Conservation (phyloP, 64 coral and sea anemone species). For the Montipora cactus region DNA sequence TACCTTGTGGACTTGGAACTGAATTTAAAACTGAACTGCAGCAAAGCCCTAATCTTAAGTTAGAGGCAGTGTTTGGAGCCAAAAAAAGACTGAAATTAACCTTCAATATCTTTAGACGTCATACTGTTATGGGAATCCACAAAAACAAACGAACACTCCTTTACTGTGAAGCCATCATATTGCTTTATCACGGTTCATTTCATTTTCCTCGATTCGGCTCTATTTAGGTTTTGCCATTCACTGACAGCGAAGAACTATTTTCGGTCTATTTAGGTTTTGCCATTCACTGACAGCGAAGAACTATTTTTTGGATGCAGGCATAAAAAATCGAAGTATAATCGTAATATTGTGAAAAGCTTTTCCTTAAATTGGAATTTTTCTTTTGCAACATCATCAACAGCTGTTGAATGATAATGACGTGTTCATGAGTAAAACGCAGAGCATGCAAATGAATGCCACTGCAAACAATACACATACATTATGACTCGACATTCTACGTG, state of each 20-base stretch:
- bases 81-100: not conserved
- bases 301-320: not conserved
- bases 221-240: too few relatives aligned
- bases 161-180: not conserved
- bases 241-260: not conserved
- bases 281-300: not conserved
- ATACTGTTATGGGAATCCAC: not conserved
- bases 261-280: not conserved
- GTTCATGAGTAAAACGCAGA: not conserved
- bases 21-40: not conserved
- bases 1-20: not conserved
- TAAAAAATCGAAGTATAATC: not conserved
- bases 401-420: not conserved
- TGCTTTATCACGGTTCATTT: not conserved
- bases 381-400: not conserved
- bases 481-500: too few relatives aligned
- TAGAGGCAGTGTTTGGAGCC: not conserved
- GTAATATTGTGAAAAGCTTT: not conserved
- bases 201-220: not conserved
- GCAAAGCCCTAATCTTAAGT: not conserved
- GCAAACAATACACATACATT: not conserved
- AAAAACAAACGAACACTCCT: too few relatives aligned
- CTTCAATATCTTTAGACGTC: not conserved
- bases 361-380: not conserved
- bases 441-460: not conserved